A percentile compares a stretch with the other conserved stretches of the same genome.
phyloP scores from a whole-genome alignment of 2,888 invertebrate species.

The Zhengitettix transpicula region DNA sequence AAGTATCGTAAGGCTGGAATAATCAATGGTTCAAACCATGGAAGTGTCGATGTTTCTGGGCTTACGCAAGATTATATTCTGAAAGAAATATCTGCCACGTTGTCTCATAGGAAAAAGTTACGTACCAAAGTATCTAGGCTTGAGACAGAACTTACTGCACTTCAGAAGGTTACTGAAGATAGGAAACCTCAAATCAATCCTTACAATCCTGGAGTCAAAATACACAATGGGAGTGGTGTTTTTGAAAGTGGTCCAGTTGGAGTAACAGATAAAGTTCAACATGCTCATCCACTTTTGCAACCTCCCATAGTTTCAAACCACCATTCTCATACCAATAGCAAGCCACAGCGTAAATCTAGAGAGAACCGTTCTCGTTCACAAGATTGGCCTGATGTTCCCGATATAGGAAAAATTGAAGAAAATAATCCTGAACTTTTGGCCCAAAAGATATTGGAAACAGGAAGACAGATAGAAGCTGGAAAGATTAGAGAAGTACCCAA shows the following conservation, averaged over 20 bases:
- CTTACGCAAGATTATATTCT: slow-evolving; percentile 67
- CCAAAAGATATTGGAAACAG: slow-evolving; percentile 77
- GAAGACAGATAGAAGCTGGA: slow-evolving; percentile 75
- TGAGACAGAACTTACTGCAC: slow-evolving; percentile 56
- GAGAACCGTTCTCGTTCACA: slow-evolving; percentile 68
- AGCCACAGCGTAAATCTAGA: slow-evolving; percentile 38
- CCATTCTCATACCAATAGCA: slow-evolving; percentile 2
- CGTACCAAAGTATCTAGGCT: slow-evolving; percentile 61
- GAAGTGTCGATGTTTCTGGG: slow-evolving; percentile 34
- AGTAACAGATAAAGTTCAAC: slow-evolving; percentile 6
- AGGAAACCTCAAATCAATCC: slow-evolving; percentile 29
- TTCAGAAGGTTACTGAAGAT: slow-evolving; percentile 56
- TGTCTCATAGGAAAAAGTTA: slow-evolving; percentile 68
- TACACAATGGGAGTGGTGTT: not conserved
- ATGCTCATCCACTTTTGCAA: slow-evolving; percentile 7
- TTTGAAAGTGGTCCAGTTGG: not conserved
- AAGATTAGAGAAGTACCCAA: slow-evolving; percentile 25
- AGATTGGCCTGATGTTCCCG: slow-evolving; percentile 84
- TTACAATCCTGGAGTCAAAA: not conserved
- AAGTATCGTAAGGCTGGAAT: slow-evolving; percentile 36
- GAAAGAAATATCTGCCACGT: slow-evolving; percentile 70
- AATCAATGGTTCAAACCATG: slow-evolving; percentile 13
- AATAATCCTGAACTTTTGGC: slow-evolving; percentile 81
- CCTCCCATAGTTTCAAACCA: slow-evolving; percentile 1
- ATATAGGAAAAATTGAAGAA: slow-evolving; percentile 78